A percentile compares a stretch with the other conserved stretches of the same genome.
Evolutionary conservation across 1,140 invertebrate genomes (phyloP).

Genomic region (Drosophila leontia): DNA sequence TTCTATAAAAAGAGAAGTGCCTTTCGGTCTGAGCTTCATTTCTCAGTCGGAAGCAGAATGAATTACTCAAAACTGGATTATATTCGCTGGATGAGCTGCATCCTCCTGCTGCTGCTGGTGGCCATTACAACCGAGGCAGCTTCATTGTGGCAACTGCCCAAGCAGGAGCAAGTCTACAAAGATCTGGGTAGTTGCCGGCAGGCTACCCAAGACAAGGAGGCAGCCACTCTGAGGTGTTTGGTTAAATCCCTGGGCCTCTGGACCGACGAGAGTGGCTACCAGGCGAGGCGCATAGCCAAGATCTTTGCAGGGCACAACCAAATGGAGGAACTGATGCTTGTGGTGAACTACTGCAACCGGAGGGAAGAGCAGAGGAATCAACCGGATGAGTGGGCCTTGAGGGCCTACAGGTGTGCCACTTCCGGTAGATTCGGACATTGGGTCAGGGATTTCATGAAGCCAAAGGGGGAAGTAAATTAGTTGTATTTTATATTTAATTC

Average conservation of each 20-base stretch:
- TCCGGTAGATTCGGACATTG: constrained; percentile 64
- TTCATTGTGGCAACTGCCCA: constrained; percentile 50
- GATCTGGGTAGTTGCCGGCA: constrained; percentile 35
- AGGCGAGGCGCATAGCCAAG: constrained; percentile 63
- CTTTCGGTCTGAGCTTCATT: constrained; percentile 15
- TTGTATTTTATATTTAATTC: not conserved
- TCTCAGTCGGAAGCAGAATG: constrained; percentile 28
- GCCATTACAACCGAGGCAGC: not conserved
- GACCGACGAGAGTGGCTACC: constrained; percentile 61
- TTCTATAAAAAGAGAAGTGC: constrained; percentile 41
- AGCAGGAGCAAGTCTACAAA: constrained; percentile 17
- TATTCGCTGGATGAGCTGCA: constrained; percentile 16
- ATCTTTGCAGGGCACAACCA: constrained; percentile 56
- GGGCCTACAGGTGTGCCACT: constrained; percentile 70
- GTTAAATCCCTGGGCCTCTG: constrained; percentile 58
- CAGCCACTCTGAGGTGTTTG: constrained; percentile 46
- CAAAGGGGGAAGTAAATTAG: not conserved
- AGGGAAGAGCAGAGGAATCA: constrained; percentile 27
- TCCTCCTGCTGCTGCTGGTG: constrained; percentile 4
- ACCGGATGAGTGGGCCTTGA: constrained; percentile 60
- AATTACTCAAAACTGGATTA: not conserved
- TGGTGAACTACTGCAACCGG: constrained; percentile 67
- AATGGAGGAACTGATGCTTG: constrained; percentile 58
- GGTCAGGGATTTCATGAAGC: constrained; percentile 51
- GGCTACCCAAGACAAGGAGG: constrained; percentile 3